phyloP scores from a whole-genome alignment of 2,797 vertebrate species.

The Hylomyscus alleni region DNA sequence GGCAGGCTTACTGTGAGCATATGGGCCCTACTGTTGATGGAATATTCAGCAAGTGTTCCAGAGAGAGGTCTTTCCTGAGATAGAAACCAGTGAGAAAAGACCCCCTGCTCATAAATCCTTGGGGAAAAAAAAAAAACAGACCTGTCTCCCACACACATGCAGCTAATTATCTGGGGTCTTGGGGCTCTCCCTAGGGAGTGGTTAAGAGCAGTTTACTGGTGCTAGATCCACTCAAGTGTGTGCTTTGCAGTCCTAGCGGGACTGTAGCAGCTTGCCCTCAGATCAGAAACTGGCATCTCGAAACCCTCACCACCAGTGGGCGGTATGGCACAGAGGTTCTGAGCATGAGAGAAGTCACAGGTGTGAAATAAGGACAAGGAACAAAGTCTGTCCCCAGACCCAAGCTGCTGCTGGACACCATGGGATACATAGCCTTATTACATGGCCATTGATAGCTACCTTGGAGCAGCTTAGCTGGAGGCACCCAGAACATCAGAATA shows the following conservation, averaged over 20 bases:
- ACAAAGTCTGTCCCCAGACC: not conserved
- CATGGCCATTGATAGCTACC: not conserved
- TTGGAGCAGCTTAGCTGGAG: not conserved
- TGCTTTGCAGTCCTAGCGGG: conserved; percentile 27
- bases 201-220: conserved; percentile 58
- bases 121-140: conserved; percentile 27
- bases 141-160: conserved; percentile 65
- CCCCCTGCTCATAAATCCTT: conserved; percentile 81
- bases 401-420: not conserved
- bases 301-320: not conserved
- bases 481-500: not conserved
- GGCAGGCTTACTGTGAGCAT: conserved; percentile 48
- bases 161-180: conserved; percentile 30
- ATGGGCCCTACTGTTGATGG: conserved; percentile 61
- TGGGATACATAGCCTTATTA: not conserved
- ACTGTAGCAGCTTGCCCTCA: not conserved
- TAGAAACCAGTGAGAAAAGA: conserved; percentile 65
- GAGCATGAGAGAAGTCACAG: not conserved
- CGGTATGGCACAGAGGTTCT: not conserved
- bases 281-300: not conserved
- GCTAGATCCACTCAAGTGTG: not conserved
- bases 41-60: conserved; percentile 56
- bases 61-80: conserved; percentile 72
- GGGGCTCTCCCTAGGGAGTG: not conserved
- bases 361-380: not conserved